phyloP scores from a whole-genome alignment of 2,797 vertebrate genomes.

The Adrianichthys oophorus region DNA sequence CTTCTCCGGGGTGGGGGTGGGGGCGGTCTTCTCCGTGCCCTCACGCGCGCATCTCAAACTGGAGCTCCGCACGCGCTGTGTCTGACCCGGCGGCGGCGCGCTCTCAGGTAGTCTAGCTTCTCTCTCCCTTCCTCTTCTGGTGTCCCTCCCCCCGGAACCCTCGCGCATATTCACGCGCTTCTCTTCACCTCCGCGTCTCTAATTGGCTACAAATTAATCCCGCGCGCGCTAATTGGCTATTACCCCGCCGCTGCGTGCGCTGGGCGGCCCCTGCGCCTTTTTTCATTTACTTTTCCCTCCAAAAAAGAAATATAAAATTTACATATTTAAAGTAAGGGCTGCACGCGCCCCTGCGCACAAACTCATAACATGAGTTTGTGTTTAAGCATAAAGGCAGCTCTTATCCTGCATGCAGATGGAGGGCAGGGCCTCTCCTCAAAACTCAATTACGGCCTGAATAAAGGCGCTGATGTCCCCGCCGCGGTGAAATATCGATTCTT shows the following conservation, averaged over 20 bases:
- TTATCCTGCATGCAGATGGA: constrained; percentile 74
- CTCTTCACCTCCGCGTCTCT: background rate
- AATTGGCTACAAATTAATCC: constrained; percentile 91
- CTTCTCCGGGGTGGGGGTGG: no score
- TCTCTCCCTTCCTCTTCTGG: background rate
- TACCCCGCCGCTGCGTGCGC: constrained; percentile 69
- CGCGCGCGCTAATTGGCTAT: constrained; percentile 82
- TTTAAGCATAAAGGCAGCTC: constrained; percentile 44
- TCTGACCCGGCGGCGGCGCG: no score
- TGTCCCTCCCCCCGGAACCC: constrained; percentile 24
- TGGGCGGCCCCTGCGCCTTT: constrained; percentile 47
- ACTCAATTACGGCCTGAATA: constrained; percentile 78
- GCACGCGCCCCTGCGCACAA: background rate
- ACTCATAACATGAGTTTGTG: constrained; percentile 7
- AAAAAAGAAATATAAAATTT: no score
- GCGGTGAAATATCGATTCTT: constrained; percentile 81
- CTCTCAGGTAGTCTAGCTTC: no score
- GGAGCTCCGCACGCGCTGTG: constrained; percentile 3
- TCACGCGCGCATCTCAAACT: constrained; percentile 10
- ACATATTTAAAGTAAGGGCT: background rate
- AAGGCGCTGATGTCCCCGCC: constrained; percentile 73
- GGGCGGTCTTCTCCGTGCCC: no score
- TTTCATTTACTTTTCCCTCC: no score
- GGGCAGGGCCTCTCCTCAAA: constrained; percentile 66
- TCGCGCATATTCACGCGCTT: no score